Conservation (phyloP, 2,113 vertebrate species). For the Petrocephalus microphthalmus region DNA sequence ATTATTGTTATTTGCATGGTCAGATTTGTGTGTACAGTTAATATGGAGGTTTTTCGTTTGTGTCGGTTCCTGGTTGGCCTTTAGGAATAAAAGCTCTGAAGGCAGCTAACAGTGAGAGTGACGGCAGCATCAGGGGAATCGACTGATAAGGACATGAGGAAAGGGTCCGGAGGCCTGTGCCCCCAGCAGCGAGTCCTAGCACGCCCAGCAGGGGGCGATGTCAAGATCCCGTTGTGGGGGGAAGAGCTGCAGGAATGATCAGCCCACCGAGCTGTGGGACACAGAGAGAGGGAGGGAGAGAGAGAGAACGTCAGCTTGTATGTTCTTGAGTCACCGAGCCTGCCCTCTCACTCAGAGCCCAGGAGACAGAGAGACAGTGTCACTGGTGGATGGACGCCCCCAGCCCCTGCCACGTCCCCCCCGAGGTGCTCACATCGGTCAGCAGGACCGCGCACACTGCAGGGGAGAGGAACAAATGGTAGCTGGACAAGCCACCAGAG, state of each 20-base stretch:
- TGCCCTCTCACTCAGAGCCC: background rate
- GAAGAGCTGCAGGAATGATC: background rate
- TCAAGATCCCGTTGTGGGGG: background rate
- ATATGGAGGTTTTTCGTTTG: conserved; percentile 39
- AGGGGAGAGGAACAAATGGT: background rate
- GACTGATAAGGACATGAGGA: background rate
- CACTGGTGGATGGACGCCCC: background rate
- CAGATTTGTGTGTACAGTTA: background rate
- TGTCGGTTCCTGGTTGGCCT: conserved; percentile 21
- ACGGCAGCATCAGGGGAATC: background rate
- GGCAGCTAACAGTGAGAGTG: background rate
- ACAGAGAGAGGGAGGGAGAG: background rate
- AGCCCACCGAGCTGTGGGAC: background rate
- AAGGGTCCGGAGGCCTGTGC: background rate
- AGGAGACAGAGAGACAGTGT: background rate
- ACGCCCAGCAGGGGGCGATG: background rate
- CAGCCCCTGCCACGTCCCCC: background rate
- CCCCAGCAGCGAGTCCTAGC: background rate
- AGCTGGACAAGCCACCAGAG: background rate
- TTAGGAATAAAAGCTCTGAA: conserved; percentile 28
- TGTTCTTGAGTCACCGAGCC: background rate
- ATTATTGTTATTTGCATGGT: conserved; percentile 28
- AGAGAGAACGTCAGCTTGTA: background rate
- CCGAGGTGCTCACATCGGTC: background rate
- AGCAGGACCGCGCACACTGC: background rate